Evolutionary conservation across 2,797 vertebrate genomes (phyloP), one percentile per base, ranked within the genome.

Genomic region (Sebastes kiyomatsui): DNA sequence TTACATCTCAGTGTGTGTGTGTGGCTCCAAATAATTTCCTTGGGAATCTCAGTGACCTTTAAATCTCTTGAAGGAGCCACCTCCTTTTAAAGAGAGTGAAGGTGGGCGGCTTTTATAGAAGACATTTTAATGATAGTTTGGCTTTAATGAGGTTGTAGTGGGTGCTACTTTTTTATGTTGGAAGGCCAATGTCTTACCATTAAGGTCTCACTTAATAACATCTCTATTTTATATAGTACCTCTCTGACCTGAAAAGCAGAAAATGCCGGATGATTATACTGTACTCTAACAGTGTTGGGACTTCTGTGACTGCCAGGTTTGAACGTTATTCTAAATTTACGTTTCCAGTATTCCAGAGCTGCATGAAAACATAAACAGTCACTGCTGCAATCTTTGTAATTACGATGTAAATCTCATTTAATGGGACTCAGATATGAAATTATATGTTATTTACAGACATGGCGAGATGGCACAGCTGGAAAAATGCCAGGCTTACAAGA

Each of bases 21-120:
- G 35, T 35, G 33, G 25, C 11, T 56, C 27, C 72, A 89, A 84
- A 87, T 81, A 16, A 67, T 82, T 87, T 87, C 58, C 72, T 83
- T 78, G 76, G 76, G 88, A 90, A 83, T 87, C 72, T 56, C 59
- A 58, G 35, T 91, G 93, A 94, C 94, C 91, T 95, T 94, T 93
- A 87, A 85, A 71, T 82, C 72, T 77, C 84, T 49, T 78, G 70
- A 87, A 87, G 82, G 59, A 83, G 59, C 71, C 54, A 33, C 67
- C 62, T 58, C 28, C 58, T 81, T 84, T 83, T 67, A 68, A 71
- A 74, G 38, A 52, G 70, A 77, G 35, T 62, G 46, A 77, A 80
- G 72, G 73, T 71, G 72, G 71, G 64, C 27, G 46, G 59, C 83
- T 82, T 83, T 81, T 77, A 71, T 77, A 66, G 33, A 69, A 75